phyloP scores from a whole-genome alignment of 1,140 invertebrate genomes.

The Marisa cornuarietis region DNA sequence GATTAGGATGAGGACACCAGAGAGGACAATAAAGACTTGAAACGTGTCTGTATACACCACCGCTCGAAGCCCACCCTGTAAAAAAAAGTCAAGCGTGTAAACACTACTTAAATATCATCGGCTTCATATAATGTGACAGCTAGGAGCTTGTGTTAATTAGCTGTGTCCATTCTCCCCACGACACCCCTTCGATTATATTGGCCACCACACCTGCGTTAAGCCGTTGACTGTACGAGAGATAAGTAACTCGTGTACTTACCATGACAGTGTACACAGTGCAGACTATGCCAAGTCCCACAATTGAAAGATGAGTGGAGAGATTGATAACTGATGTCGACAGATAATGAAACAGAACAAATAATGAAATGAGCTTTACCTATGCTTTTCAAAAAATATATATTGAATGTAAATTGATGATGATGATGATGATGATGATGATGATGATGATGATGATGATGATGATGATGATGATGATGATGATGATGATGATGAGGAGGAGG shows the following conservation, averaged over 20 bases:
- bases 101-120: not conserved
- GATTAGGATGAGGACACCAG: slow-evolving; percentile 80
- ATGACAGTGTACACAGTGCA: slow-evolving; percentile 88
- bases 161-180: slow-evolving; percentile 87
- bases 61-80: slow-evolving; percentile 90
- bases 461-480: too few species aligned
- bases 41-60: slow-evolving; percentile 89
- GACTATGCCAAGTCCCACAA: slow-evolving; percentile 82
- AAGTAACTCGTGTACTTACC: slow-evolving; percentile 70
- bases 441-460: too few species aligned
- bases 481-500: too few species aligned
- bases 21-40: slow-evolving; percentile 85
- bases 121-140: slow-evolving; percentile 75
- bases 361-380: too few species aligned
- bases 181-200: slow-evolving; percentile 83
- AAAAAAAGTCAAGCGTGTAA: slow-evolving; percentile 38
- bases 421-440: too few species aligned
- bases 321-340: slow-evolving; percentile 74
- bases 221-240: not conserved
- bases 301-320: slow-evolving; percentile 78
- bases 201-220: slow-evolving; percentile 74
- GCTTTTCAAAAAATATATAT: too few species aligned
- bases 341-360: not conserved
- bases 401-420: too few species aligned
- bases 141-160: slow-evolving; percentile 84